Evolutionary conservation across 2,797 vertebrate species (phyloP), one percentile per base, ranked within the genome.

Genomic region (Odontamblyopus lacepedii): DNA sequence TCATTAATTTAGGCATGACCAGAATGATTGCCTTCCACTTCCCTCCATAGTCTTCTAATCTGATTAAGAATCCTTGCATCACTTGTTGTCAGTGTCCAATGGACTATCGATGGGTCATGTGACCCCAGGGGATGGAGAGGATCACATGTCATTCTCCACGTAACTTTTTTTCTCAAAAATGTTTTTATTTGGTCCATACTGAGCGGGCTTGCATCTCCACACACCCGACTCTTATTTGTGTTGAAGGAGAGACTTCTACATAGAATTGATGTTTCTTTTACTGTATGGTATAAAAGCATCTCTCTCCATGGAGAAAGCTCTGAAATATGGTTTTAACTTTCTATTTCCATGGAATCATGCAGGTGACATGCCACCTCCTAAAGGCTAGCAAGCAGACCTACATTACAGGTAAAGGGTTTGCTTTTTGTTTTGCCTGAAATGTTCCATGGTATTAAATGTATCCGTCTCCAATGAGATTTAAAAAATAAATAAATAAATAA

Each of bases 21-120:
- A 48, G 79, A 78, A 82, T 19, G 35, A 87, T 76, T 84, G 82
- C 64, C 75, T 79, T 87, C 85, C 79, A 79, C 80, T 76, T 87
- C 79, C 70, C 79, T 80, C 81, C 78, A 83, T 78, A 70, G 66
- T 81, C 73, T 90, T 81, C 85, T 85, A 87, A 86, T 86, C 82
- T 79, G 79, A 91, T 90, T 88, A 87, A 81, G 75, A 89, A 87
- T 84, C 80, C 77, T 86, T 85, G 86, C 88, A 87, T 90, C 83
- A 77, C 87, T 74, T 73, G 77, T 80, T 53, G 78, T 81, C 80
- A 76, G 64, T 61, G 9, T 80, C 8, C 38, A 62, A 71, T 69
- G 63, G 73, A 65, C 78, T 55, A 78, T 64, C 1, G 1, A 70
- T 29, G 70, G 72, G 72, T 78, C 85, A 89, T 5, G 51, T 84